Percentiles rank a stretch among this genome's conserved stretches.
Evolutionary conservation across 2,888 invertebrate genomes (phyloP).

Genomic region (Eueremaeus valkanovi): DNA sequence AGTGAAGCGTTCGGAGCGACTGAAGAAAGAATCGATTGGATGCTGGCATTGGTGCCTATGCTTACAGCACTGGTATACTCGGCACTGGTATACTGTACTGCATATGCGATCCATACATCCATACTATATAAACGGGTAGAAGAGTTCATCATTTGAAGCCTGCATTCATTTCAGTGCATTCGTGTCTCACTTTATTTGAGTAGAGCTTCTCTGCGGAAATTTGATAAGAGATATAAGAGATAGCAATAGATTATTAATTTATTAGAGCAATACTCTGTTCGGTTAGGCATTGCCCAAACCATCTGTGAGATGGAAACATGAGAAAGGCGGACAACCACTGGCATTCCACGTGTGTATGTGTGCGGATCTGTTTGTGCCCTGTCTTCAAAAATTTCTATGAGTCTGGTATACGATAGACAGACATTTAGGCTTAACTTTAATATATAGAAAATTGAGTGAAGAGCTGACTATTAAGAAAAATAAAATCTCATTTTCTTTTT

Average conservation of each 20-base stretch:
- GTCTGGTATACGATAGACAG: not conserved
- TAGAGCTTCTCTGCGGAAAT: slow-evolving; percentile 9
- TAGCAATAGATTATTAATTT: slow-evolving; percentile 30
- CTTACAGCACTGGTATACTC: not conserved
- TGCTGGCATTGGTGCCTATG: not conserved
- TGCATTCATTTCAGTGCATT: not conserved
- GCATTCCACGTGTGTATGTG: not conserved
- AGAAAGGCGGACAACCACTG: slow-evolving; percentile 28
- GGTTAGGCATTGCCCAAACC: not conserved
- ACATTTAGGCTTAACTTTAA: not conserved
- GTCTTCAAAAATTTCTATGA: not conserved
- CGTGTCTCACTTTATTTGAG: not conserved
- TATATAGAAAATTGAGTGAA: not conserved
- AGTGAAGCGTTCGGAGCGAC: not conserved
- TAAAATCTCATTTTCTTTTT: not conserved
- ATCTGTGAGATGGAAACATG: slow-evolving; percentile 16
- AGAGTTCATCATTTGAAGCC: not conserved
- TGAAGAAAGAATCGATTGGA: slow-evolving; percentile 6
- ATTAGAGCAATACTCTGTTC: not conserved
- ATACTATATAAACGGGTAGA: not conserved
- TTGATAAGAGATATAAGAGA: slow-evolving; percentile 24
- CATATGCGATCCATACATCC: not conserved
- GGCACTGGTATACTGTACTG: not conserved
- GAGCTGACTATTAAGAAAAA: too few relatives aligned
- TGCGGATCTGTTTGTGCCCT: not conserved